phyloP scores from a whole-genome alignment of 2,888 invertebrate genomes.

The Volucella bombylans region DNA sequence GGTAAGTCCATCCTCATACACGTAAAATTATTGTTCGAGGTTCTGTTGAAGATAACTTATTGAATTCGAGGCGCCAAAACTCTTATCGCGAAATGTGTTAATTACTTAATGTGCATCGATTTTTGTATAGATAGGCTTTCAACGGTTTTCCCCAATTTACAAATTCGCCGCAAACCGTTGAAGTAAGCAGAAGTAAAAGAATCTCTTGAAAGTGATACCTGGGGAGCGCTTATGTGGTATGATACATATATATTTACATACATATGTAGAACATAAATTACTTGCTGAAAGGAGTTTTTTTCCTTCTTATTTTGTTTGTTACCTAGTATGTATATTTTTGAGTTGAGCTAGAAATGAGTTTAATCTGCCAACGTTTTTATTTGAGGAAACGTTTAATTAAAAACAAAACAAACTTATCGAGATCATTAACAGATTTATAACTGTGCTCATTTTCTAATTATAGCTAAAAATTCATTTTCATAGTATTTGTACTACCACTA shows the following conservation, averaged over 20 bases:
- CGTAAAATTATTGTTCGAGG: neutral
- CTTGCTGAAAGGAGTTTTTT: neutral
- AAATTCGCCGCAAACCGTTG: neutral
- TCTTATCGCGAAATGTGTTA: constrained; percentile 27
- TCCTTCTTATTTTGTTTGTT: neutral
- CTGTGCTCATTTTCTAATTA: constrained; percentile 4
- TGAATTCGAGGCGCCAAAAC: constrained; percentile 2
- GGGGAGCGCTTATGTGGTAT: neutral
- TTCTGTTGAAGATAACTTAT: neutral
- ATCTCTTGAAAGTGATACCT: constrained; percentile 3
- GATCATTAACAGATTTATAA: constrained; percentile 23
- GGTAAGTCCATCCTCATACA: constrained; percentile 22
- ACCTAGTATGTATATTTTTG: no score
- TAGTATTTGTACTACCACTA: neutral
- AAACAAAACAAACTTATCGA: constrained; percentile 16
- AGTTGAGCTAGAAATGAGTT: neutral
- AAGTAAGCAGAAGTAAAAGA: neutral
- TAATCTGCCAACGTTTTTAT: constrained; percentile 22
- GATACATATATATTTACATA: neutral
- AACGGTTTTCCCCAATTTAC: constrained; percentile 48
- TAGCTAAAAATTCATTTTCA: neutral
- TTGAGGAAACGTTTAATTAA: neutral
- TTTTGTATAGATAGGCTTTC: constrained; percentile 35
- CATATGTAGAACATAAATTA: neutral
- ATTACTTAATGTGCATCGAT: constrained; percentile 37